Conservation (phyloP, 1,140 invertebrate genomes). For the Spodoptera frugiperda region DNA sequence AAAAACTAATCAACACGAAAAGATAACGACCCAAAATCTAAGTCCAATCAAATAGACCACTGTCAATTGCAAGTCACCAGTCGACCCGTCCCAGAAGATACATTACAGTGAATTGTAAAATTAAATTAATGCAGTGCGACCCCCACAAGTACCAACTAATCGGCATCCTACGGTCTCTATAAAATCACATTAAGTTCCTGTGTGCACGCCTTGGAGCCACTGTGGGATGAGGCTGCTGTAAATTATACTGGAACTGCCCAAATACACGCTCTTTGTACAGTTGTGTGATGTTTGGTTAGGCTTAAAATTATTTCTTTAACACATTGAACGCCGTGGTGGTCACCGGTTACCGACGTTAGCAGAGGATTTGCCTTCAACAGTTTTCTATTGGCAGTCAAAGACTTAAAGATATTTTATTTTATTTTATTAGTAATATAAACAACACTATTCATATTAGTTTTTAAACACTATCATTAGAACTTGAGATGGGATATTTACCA, state of each 20-base stretch:
- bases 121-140: slow-evolving; percentile 69
- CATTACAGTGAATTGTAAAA: slow-evolving; percentile 64
- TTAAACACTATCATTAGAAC: no score
- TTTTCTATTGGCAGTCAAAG: no score
- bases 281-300: neutral
- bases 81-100: slow-evolving; percentile 31
- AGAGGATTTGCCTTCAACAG: no score
- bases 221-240: slow-evolving; percentile 55
- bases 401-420: no score
- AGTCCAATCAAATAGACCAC: slow-evolving; percentile 6
- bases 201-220: slow-evolving; percentile 70
- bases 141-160: slow-evolving; percentile 77
- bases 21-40: neutral
- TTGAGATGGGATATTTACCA: no score
- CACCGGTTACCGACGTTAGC: no score
- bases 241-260: slow-evolving; percentile 57
- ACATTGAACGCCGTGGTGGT: no score
- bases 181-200: slow-evolving; percentile 81
- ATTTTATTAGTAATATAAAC: no score
- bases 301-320: neutral
- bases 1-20: neutral
- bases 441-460: no score
- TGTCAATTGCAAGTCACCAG: neutral
- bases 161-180: slow-evolving; percentile 82
- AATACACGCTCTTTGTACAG: neutral